Evolutionary conservation across 2,888 invertebrate genomes (phyloP).

Genomic region (Chouioia cunea): DNA sequence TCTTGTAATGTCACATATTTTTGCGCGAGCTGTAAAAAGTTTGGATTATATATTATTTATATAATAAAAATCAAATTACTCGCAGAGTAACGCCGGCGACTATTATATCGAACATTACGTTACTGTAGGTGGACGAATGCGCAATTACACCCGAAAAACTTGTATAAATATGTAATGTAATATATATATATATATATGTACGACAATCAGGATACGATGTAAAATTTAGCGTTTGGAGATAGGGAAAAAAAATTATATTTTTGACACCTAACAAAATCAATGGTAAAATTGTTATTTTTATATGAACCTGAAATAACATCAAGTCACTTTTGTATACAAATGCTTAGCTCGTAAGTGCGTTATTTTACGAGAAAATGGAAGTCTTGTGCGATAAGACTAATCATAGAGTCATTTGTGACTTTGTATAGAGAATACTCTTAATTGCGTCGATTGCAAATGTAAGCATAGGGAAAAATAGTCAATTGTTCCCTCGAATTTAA

Average conservation of each 20-base stretch:
- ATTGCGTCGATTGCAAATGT: conserved; percentile 45
- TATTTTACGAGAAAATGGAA: conserved; percentile 55
- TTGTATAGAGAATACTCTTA: conserved; percentile 39
- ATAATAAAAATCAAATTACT: conserved; percentile 52
- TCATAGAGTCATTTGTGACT: conserved; percentile 39
- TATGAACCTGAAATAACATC: conserved; percentile 36
- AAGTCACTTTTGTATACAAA: conserved; percentile 64
- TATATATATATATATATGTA: conserved; percentile 37
- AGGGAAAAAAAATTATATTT: conserved; percentile 11
- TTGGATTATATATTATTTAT: conserved; percentile 66
- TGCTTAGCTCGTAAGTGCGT: conserved; percentile 54
- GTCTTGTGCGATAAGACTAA: conserved; percentile 44
- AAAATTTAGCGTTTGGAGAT: conserved; percentile 35
- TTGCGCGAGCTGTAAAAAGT: conserved; percentile 62
- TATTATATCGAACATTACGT: conserved; percentile 63
- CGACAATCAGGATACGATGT: conserved; percentile 30
- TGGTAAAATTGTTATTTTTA: conserved; percentile 37
- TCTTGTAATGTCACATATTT: conserved; percentile 34
- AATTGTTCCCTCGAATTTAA: conserved; percentile 61
- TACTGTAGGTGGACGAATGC: conserved; percentile 49
- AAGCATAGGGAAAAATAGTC: conserved; percentile 63
- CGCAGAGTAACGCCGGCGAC: conserved; percentile 59
- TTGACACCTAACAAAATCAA: conserved; percentile 13
- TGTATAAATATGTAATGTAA: conserved; percentile 56
- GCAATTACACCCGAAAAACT: conserved; percentile 55